These are phyloP conservation scores for Spea bombifrons DNA, from an alignment of 2,113 vertebrate genomes.

Conservation along the genomic window DNA sequence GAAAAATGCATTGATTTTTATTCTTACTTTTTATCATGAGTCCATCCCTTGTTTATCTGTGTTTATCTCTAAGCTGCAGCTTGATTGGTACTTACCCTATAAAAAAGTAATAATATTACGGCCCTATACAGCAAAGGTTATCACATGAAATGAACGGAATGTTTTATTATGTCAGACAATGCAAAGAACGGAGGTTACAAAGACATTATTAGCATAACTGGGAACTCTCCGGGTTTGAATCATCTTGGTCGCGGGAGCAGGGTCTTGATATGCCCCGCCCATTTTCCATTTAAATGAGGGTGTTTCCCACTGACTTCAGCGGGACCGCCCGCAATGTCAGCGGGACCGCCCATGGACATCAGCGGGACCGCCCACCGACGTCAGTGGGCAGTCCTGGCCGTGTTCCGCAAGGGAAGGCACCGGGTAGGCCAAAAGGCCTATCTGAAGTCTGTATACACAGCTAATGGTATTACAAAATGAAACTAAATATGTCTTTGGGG, in stretches of 20 bases:
- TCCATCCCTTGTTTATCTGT: neutral
- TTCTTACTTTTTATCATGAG: neutral
- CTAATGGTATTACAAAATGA: neutral
- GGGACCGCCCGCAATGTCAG: too few species aligned
- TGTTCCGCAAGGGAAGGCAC: neutral
- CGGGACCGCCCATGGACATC: too few species aligned
- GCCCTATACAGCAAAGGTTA: conserved; percentile 8
- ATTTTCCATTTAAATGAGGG: too few species aligned
- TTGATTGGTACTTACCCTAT: neutral
- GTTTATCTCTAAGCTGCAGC: conserved; percentile 18
- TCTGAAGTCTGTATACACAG: conserved; percentile 23
- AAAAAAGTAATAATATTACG: conserved; percentile 23
- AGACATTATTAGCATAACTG: neutral
- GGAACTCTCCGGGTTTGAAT: too few species aligned
- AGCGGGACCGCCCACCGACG: too few species aligned
- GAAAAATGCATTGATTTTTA: too few species aligned
- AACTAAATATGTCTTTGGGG: neutral
- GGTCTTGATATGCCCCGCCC: too few species aligned
- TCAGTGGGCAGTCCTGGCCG: too few species aligned
- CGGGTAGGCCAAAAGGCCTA: conserved; percentile 19
- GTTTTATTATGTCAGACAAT: conserved; percentile 24
- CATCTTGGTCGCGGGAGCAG: too few species aligned
- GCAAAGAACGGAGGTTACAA: neutral
- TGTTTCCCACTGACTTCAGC: too few species aligned
- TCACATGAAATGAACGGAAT: conserved; percentile 23